These are phyloP conservation scores for Teleopsis dalmanni DNA, from an alignment of 1,140 invertebrate genomes.

Conservation along the genomic window DNA sequence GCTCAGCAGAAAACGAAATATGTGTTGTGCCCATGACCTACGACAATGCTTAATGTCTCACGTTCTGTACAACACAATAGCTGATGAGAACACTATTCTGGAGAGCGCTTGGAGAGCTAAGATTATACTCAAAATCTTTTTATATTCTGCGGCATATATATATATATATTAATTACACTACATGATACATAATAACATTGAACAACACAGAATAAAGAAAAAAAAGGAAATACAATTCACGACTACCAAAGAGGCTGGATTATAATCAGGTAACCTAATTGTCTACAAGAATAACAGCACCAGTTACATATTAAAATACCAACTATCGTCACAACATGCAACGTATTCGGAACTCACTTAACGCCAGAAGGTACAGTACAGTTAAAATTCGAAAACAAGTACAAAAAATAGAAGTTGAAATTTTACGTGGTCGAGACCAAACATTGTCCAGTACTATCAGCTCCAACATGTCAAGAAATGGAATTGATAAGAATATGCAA, in stretches of 20 bases:
- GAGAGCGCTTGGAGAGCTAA: too few species aligned
- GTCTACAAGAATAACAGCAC: background rate
- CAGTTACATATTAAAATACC: background rate
- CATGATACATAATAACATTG: too few species aligned
- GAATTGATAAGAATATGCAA: background rate
- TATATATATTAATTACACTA: too few species aligned
- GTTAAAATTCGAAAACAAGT: background rate
- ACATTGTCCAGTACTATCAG: background rate
- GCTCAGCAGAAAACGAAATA: background rate
- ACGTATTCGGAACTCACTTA: background rate
- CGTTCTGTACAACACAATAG: too few species aligned
- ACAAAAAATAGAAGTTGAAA: background rate
- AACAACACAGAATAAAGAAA: too few species aligned
- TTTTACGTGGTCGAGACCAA: slow-evolving; percentile 2
- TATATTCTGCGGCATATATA: too few species aligned
- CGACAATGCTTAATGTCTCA: too few species aligned
- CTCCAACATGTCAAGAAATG: background rate
- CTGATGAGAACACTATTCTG: too few species aligned
- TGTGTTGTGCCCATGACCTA: too few species aligned
- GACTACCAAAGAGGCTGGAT: background rate
- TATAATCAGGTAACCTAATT: background rate
- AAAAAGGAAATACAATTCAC: background rate
- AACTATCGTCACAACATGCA: background rate
- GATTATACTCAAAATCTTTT: too few species aligned
- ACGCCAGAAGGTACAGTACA: background rate